Conservation (phyloP, 1,140 invertebrate genomes). For the Danaus melanippus region DNA sequence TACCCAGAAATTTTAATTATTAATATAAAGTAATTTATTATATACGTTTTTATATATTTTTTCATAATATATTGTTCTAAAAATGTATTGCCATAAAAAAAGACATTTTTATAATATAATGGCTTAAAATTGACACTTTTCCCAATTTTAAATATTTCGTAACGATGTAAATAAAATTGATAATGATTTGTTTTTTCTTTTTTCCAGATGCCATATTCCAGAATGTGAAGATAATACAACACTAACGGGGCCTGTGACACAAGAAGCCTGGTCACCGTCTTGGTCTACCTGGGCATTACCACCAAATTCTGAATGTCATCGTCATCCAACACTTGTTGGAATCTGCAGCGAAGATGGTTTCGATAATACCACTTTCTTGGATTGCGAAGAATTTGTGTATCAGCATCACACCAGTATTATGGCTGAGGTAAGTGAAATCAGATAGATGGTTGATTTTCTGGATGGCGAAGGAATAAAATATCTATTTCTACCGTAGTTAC, state of each 20-base stretch:
- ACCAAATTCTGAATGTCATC: slow-evolving; percentile 25
- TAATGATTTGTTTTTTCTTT: no score
- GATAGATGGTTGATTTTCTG: not conserved
- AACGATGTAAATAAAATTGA: no score
- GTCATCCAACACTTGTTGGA: slow-evolving; percentile 19
- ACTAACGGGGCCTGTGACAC: slow-evolving; percentile 15
- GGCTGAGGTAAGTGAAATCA: slow-evolving; percentile 33
- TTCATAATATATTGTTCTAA: no score
- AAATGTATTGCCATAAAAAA: no score
- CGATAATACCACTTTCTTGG: slow-evolving; percentile 31
- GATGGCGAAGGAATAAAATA: not conserved
- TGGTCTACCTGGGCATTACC: slow-evolving; percentile 40
- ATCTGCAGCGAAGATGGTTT: slow-evolving; percentile 30
- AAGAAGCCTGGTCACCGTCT: slow-evolving; percentile 30
- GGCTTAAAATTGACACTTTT: no score
- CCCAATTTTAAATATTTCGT: no score
- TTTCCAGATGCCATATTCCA: slow-evolving; percentile 44
- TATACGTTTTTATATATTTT: no score
- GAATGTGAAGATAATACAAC: slow-evolving; percentile 46
- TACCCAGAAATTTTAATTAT: no score
- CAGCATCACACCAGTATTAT: slow-evolving; percentile 43
- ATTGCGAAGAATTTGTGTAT: slow-evolving; percentile 45
- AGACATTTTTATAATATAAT: no score
- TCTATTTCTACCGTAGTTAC: no score
- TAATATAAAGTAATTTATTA: no score